Conservation (phyloP, 2,113 vertebrate genomes). For the Planiliza haematocheilus region DNA sequence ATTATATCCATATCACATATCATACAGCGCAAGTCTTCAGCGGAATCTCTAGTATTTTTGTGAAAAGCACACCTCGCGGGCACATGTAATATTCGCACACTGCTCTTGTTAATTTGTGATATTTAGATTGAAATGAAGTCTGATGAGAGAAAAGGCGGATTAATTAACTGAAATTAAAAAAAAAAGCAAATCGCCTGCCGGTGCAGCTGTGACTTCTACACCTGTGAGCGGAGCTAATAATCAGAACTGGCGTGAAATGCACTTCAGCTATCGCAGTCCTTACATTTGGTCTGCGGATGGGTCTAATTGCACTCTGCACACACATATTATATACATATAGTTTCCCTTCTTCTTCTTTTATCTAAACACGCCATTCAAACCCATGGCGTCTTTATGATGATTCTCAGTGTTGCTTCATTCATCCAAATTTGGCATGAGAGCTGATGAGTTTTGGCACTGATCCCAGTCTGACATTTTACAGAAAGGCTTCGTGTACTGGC, state of each 20-base stretch:
- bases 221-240: conserved; percentile 40
- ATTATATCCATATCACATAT: conserved; percentile 60
- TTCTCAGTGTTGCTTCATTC: conserved; percentile 40
- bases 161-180: conserved; percentile 18
- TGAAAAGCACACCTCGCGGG: conserved; percentile 35
- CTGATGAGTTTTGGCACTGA: conserved; percentile 66
- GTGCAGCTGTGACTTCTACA: conserved; percentile 31
- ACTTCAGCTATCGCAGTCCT: conserved; percentile 39
- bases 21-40: conserved; percentile 62
- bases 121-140: conserved; percentile 52
- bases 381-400: conserved; percentile 37
- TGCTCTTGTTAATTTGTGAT: conserved; percentile 37
- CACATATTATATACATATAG: neutral
- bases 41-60: conserved; percentile 35
- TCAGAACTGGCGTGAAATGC: conserved; percentile 47
- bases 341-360: conserved; percentile 10
- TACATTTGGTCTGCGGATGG: conserved; percentile 14
- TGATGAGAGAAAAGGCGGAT: conserved; percentile 42
- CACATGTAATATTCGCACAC: conserved; percentile 51
- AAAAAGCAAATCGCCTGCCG: conserved; percentile 17
- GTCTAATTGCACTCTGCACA: conserved; percentile 25
- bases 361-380: conserved; percentile 23
- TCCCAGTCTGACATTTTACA: conserved; percentile 48
- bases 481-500: conserved; percentile 53
- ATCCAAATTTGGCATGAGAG: conserved; percentile 65